Evolutionary conservation across 2,888 invertebrate genomes (phyloP), one percentile per base, ranked within the genome.

Genomic region (Habroteleia sp.): DNA sequence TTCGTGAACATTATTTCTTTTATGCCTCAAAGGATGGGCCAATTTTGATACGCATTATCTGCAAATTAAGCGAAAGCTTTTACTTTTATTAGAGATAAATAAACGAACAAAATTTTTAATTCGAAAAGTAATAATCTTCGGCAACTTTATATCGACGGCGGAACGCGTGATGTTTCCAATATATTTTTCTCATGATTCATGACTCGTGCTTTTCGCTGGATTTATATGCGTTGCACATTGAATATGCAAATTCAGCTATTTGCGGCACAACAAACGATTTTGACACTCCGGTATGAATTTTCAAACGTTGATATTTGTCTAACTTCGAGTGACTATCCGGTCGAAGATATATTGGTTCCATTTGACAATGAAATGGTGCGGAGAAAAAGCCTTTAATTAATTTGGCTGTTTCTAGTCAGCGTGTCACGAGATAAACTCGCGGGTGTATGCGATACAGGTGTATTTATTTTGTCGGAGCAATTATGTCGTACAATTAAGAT

Each of bases 171-270:
- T 50, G 50, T 39, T 68, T 35, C 31, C 48, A 62, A 71, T 71
- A 71, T 50, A 71, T 71, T 71, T 71, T 71, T 71, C 13, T 7
- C 10, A 54, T 71, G 60, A 71, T 71, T 62, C 46, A 62, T 54
- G 46, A 62, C 46, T 68, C 35, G 20, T 37, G 65, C 29, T 58
- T 50, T 58, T 54, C 41, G 25, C 8, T 48, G 29, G 50, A 71
- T 71, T 71, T 71, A 62, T 62, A 54, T 25, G 69, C 69, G 44
- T 25, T 37, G 44, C 39, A 37, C 62, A 54, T 62, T 52, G 69
- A 71, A 71, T 71, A 71, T 71, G 69, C 62, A 71, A 71, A 71
- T 71, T 44, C 54, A 62, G 46, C 60, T 71, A 62, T 71, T 71
- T 71, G 60, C 25, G 17, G 39, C 54, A n/a, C 60, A 69, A 69